Conservation (phyloP, 2,797 vertebrate species). For the Malacoraja senta region DNA sequence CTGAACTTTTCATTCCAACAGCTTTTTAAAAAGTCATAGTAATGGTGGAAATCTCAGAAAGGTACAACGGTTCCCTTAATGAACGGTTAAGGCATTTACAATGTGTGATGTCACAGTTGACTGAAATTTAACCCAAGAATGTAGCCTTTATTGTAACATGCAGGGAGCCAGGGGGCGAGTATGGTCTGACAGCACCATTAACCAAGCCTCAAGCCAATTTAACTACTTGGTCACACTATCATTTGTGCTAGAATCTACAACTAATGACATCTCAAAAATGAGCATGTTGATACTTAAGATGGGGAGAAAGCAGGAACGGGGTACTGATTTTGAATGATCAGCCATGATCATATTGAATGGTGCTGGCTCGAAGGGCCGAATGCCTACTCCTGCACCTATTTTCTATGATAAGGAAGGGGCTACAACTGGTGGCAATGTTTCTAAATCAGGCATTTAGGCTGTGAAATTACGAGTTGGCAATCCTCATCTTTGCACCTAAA, state of each 20-base stretch:
- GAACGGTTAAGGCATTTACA: conserved; percentile 32
- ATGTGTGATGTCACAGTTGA: neutral
- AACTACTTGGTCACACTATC: neutral
- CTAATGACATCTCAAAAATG: neutral
- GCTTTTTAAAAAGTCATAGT: conserved; percentile 2
- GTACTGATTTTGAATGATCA: too few relatives aligned
- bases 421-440: neutral
- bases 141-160: neutral
- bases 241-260: neutral
- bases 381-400: too few relatives aligned
- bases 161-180: neutral
- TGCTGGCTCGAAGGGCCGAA: too few relatives aligned
- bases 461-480: neutral
- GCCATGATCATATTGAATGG: too few relatives aligned
- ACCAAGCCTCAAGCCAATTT: neutral
- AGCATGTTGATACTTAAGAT: neutral
- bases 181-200: too few relatives aligned
- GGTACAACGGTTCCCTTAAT: conserved; percentile 3
- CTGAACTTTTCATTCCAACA: neutral
- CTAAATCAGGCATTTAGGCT: neutral
- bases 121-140: neutral
- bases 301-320: too few relatives aligned
- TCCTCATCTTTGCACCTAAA: neutral
- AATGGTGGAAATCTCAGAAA: neutral
- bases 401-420: neutral